These are phyloP conservation scores for Phyllopteryx taeniolatus DNA, from an alignment of 2,113 vertebrate species.

Conservation along the genomic window DNA sequence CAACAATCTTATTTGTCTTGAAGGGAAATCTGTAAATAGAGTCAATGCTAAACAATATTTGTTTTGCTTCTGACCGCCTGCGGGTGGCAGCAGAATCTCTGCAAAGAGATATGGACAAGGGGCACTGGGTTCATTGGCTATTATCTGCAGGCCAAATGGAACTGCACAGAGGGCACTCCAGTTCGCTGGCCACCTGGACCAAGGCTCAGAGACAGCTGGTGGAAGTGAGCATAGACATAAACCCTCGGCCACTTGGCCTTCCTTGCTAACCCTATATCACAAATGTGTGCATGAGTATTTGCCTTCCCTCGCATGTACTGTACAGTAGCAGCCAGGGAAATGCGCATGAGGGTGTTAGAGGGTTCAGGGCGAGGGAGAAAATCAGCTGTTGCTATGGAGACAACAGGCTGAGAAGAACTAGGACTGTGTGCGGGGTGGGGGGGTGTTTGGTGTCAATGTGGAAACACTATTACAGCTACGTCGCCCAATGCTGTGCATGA, in stretches of 20 bases:
- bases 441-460: slow-evolving; percentile 63
- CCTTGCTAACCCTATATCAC: slow-evolving; percentile 49
- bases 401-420: slow-evolving; percentile 68
- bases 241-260: slow-evolving; percentile 42
- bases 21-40: background rate
- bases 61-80: slow-evolving; percentile 39
- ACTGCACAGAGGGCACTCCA: slow-evolving; percentile 74
- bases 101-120: slow-evolving; percentile 48
- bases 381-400: slow-evolving; percentile 73
- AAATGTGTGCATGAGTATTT: slow-evolving; percentile 4
- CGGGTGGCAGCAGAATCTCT: slow-evolving; percentile 60
- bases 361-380: slow-evolving; percentile 57
- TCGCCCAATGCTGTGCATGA: slow-evolving; percentile 40
- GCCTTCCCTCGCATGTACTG: slow-evolving; percentile 5
- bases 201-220: slow-evolving; percentile 77
- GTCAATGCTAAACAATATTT: background rate
- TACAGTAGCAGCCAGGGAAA: slow-evolving; percentile 22
- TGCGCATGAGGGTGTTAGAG: slow-evolving; percentile 46
- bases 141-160: slow-evolving; percentile 78
- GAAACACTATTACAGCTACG: slow-evolving; percentile 70
- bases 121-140: slow-evolving; percentile 77
- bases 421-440: slow-evolving; percentile 59
- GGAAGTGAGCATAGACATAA: slow-evolving; percentile 57
- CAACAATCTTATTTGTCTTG: background rate
- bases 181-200: slow-evolving; percentile 78